Conservation (phyloP, 2,797 vertebrate species). For the Columba guinea region DNA sequence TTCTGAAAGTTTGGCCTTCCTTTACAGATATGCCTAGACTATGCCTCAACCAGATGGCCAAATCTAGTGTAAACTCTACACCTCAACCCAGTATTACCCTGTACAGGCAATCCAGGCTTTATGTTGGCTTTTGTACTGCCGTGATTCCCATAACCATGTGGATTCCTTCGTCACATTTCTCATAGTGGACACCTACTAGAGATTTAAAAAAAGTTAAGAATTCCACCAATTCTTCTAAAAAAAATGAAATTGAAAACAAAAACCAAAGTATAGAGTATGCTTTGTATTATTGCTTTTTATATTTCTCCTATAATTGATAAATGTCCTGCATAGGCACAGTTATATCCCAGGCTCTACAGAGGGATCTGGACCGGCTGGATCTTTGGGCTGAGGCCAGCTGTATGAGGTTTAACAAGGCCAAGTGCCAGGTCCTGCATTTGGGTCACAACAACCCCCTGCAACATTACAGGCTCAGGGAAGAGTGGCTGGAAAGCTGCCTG, state of each 20-base stretch:
- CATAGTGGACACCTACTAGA: background rate
- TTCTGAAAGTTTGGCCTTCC: background rate
- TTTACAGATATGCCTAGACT: background rate
- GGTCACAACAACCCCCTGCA: no score
- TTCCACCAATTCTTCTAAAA: background rate
- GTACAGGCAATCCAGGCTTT: background rate
- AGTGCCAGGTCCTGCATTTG: no score
- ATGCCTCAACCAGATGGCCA: background rate
- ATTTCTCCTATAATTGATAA: background rate
- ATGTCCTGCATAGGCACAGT: background rate
- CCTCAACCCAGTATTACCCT: background rate
- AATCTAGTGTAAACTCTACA: background rate
- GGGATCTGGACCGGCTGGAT: no score
- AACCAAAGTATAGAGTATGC: background rate
- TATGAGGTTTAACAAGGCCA: no score
- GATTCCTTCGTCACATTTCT: background rate
- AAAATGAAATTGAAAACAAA: background rate
- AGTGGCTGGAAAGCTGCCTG: no score
- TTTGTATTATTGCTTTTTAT: background rate
- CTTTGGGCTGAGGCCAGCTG: no score
- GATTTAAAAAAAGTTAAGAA: background rate
- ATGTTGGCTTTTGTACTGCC: background rate
- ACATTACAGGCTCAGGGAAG: no score
- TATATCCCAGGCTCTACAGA: background rate
- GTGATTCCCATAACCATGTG: rapidly evolving